These are phyloP conservation scores for Metopolophium dirhodum DNA, from an alignment of 1,140 invertebrate species.

Conservation along the genomic window DNA sequence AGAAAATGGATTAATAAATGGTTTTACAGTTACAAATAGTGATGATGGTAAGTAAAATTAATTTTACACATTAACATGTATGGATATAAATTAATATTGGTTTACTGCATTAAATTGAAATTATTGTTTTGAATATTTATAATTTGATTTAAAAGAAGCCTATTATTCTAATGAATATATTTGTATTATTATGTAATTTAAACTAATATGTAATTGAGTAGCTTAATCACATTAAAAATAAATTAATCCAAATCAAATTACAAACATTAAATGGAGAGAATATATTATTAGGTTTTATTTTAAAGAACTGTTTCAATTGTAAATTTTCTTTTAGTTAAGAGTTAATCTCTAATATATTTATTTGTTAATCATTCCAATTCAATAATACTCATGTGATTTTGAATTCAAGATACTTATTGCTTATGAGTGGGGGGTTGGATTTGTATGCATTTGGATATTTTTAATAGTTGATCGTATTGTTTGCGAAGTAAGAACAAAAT, in stretches of 20 bases:
- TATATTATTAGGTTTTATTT: background rate
- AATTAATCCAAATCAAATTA: background rate
- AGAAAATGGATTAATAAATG: constrained; percentile 55
- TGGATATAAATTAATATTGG: background rate
- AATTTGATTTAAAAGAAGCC: background rate
- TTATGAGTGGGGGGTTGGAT: no score
- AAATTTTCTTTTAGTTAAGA: background rate
- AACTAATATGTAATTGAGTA: background rate
- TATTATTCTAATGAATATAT: background rate
- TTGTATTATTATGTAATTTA: background rate
- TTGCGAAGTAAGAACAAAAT: no score
- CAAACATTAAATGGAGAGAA: background rate
- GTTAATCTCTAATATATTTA: no score
- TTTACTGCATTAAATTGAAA: background rate
- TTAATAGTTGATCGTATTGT: no score
- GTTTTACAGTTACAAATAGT: constrained; percentile 45
- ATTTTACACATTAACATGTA: background rate
- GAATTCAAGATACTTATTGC: no score
- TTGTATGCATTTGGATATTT: no score
- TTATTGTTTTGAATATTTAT: background rate
- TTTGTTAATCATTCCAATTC: no score
- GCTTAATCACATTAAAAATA: background rate
- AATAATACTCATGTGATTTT: background rate
- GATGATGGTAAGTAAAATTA: constrained; percentile 49
- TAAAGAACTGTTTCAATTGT: background rate